Percentiles rank a stretch among this genome's conserved stretches.
phyloP scores from a whole-genome alignment of 1,140 invertebrate genomes.

The Cherax quadricarinatus region DNA sequence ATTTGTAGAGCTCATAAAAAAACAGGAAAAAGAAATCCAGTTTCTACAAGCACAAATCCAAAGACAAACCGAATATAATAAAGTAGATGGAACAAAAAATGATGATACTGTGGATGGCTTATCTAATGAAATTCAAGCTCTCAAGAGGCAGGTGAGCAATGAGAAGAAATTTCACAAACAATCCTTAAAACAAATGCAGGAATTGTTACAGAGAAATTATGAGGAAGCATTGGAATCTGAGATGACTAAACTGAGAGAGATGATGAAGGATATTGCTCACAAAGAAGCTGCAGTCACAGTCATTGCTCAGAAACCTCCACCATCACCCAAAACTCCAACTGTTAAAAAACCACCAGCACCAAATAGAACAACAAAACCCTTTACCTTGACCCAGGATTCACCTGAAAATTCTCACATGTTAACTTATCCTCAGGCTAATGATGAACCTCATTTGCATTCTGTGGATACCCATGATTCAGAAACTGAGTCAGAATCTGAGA shows the following conservation, averaged over 20 bases:
- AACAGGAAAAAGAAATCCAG: constrained; percentile 46
- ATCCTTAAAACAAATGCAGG: constrained; percentile 45
- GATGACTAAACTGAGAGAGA: constrained; percentile 29
- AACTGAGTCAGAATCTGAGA: constrained; percentile 41
- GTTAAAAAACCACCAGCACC: constrained; percentile 24
- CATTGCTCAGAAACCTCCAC: constrained; percentile 46
- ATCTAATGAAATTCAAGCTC: constrained; percentile 31
- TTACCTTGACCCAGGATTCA: neutral
- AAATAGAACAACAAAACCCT: constrained; percentile 35
- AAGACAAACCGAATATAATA: constrained; percentile 1
- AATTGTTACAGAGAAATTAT: constrained; percentile 37
- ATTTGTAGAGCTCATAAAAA: constrained; percentile 16
- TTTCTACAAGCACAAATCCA: constrained; percentile 29
- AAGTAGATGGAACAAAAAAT: constrained; percentile 23
- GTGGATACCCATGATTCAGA: constrained; percentile 41
- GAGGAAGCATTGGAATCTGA: constrained; percentile 38
- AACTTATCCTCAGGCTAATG: neutral
- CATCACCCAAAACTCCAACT: constrained; percentile 24
- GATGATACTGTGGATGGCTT: constrained; percentile 40
- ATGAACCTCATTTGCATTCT: neutral
- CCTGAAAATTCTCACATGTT: neutral
- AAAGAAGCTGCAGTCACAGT: constrained; percentile 21
- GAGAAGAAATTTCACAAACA: constrained; percentile 45
- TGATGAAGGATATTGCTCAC: constrained; percentile 53
- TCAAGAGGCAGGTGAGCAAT: constrained; percentile 38